These are phyloP conservation scores for Pygoscelis antarcticus DNA, from an alignment of 2,113 vertebrate species.

Conservation along the genomic window DNA sequence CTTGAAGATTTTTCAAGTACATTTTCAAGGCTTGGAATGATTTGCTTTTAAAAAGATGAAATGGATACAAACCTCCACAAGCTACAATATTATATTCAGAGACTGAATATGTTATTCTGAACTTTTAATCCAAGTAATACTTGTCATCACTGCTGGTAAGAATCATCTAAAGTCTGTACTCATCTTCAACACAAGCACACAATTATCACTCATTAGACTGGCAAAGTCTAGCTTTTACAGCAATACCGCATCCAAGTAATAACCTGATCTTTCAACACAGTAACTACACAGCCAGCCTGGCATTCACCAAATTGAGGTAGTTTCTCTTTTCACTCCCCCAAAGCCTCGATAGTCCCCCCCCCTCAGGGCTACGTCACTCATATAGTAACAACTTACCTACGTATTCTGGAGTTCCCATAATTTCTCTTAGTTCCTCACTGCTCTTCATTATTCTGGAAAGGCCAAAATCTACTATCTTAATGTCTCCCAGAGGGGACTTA, in stretches of 20 bases:
- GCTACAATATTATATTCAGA: not conserved
- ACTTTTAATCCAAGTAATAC: not conserved
- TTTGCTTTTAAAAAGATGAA: not conserved
- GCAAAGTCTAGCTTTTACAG: not conserved
- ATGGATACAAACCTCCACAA: not conserved
- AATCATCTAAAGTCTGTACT: fast-evolving
- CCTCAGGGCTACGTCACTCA: not conserved
- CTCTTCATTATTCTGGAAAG: conserved; percentile 90
- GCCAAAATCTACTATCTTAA: conserved; percentile 95
- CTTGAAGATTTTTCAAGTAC: not conserved
- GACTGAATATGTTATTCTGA: not conserved
- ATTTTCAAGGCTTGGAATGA: not conserved
- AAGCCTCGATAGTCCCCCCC: not conserved
- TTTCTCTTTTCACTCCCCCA: not conserved
- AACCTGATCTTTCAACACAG: fast-evolving
- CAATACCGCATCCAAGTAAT: not conserved
- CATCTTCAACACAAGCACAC: not conserved
- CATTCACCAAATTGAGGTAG: not conserved
- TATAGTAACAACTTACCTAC: conserved; percentile 82
- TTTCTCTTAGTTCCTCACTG: conserved; percentile 89
- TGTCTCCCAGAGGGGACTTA: conserved; percentile 86
- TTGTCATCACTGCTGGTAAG: not conserved
- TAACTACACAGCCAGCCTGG: not conserved
- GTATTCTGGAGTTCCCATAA: conserved; percentile 95
- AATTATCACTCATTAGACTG: not conserved